These are phyloP conservation scores for Oncorhynchus gorbuscha DNA, from an alignment of 2,113 vertebrate species.

Conservation along the genomic window DNA sequence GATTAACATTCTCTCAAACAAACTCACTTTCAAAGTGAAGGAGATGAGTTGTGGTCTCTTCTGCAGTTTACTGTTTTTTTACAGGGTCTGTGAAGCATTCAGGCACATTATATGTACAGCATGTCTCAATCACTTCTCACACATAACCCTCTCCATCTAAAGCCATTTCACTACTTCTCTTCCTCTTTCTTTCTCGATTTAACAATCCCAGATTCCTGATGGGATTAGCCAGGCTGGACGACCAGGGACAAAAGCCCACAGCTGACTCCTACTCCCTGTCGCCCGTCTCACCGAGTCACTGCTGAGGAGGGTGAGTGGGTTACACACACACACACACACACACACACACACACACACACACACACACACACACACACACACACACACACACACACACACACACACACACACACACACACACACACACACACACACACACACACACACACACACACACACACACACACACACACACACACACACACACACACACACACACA, in stretches of 20 bases:
- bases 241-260: constrained; percentile 49
- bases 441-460: too few relatives aligned
- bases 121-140: not conserved
- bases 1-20: too few relatives aligned
- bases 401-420: too few relatives aligned
- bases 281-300: constrained; percentile 27
- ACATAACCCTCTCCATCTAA: not conserved
- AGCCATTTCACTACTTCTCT: not conserved
- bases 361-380: too few relatives aligned
- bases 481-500: too few relatives aligned
- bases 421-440: too few relatives aligned
- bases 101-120: not conserved
- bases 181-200: constrained; percentile 5
- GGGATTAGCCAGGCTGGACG: constrained; percentile 57
- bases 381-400: too few relatives aligned
- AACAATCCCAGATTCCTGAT: constrained; percentile 48
- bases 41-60: too few relatives aligned
- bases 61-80: too few relatives aligned
- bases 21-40: too few relatives aligned
- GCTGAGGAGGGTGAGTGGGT: not conserved
- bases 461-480: too few relatives aligned
- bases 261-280: constrained; percentile 36
- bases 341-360: too few relatives aligned
- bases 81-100: not conserved
- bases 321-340: not conserved